Conservation (phyloP, 2,888 invertebrate genomes). For the Leptopterna dolabrata region DNA sequence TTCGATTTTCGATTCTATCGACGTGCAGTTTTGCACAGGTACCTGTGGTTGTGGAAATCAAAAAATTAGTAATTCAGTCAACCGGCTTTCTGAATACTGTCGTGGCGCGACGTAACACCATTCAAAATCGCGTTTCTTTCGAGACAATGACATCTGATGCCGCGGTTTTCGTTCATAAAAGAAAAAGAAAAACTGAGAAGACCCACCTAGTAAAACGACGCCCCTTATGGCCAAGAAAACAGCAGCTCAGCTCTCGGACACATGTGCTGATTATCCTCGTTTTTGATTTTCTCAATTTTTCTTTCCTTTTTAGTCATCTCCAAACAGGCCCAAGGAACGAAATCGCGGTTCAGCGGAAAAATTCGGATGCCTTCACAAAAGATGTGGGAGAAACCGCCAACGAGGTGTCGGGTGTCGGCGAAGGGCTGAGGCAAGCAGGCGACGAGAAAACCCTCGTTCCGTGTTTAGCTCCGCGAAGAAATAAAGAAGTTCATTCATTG, state of each 20-base stretch:
- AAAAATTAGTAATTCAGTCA: too few relatives aligned
- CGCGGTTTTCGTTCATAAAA: constrained; percentile 11
- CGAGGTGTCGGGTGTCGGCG: background rate
- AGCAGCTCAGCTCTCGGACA: background rate
- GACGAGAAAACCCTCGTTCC: background rate
- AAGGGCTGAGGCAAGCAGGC: background rate
- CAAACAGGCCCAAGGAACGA: background rate
- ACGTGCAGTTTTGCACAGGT: too few relatives aligned
- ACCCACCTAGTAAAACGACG: background rate
- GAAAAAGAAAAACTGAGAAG: background rate
- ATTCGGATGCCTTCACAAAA: background rate
- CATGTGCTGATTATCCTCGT: background rate
- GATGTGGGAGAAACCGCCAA: constrained; percentile 5
- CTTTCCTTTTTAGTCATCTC: background rate
- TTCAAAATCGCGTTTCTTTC: background rate
- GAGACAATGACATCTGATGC: constrained; percentile 3
- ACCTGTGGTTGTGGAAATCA: too few relatives aligned
- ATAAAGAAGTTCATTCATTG: background rate
- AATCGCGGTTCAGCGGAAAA: background rate
- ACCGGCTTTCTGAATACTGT: too few relatives aligned
- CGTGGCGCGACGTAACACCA: background rate
- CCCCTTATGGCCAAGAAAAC: background rate
- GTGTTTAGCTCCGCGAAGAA: background rate
- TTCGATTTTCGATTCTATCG: too few relatives aligned
- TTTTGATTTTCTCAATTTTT: background rate